phyloP scores from a whole-genome alignment of 2,113 vertebrate genomes.

The Grantiella picta region DNA sequence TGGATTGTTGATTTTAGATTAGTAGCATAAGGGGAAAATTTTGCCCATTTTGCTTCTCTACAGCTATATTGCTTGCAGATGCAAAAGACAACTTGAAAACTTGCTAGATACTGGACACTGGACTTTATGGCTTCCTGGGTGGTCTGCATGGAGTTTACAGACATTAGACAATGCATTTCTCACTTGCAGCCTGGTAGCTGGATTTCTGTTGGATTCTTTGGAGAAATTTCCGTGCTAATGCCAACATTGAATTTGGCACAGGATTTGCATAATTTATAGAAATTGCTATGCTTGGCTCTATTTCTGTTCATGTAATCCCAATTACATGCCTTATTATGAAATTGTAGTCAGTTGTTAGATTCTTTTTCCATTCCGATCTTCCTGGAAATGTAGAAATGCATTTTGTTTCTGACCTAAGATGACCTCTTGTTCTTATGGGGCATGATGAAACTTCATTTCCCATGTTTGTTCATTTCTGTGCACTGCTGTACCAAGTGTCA shows the following conservation, averaged over 20 bases:
- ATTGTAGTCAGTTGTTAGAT: constrained; percentile 4
- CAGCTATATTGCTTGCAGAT: not conserved
- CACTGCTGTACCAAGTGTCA: not conserved
- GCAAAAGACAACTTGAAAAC: not conserved
- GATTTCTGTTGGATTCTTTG: not conserved
- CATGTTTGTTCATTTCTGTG: not conserved
- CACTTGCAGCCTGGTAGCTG: not conserved
- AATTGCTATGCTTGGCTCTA: constrained; percentile 21
- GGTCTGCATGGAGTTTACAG: constrained; percentile 5
- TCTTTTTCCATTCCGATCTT: not conserved
- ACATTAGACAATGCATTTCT: constrained; percentile 18
- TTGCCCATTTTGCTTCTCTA: not conserved
- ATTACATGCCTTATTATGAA: constrained; percentile 39
- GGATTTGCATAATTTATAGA: constrained; percentile 16
- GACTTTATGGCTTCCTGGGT: constrained; percentile 22
- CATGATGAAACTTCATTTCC: not conserved
- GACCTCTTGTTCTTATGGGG: not conserved
- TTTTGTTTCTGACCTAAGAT: not conserved
- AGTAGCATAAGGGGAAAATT: not conserved
- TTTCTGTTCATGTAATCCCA: constrained; percentile 34
- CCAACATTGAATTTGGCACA: constrained; percentile 17
- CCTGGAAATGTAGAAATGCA: not conserved
- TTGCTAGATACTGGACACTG: not conserved
- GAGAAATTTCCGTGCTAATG: constrained; percentile 10
- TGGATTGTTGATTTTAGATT: not conserved